These are phyloP conservation scores for Trachelus iudaicus DNA, from an alignment of 2,888 invertebrate genomes.

Conservation along the genomic window DNA sequence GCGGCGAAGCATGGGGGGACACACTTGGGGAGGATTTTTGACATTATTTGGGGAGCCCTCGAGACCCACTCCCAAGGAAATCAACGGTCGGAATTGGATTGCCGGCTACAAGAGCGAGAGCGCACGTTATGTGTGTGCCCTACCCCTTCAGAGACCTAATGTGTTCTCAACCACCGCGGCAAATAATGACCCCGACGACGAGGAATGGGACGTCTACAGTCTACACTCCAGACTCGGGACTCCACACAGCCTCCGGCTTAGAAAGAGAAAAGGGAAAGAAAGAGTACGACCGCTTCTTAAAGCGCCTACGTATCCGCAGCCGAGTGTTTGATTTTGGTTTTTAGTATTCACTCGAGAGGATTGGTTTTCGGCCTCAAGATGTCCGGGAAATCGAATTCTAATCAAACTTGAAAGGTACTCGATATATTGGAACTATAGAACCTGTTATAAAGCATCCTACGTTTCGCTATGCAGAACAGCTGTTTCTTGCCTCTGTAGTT, in stretches of 20 bases:
- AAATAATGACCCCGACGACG: slow-evolving; percentile 33
- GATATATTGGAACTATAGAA: neutral
- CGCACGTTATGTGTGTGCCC: slow-evolving; percentile 15
- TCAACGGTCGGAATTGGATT: slow-evolving; percentile 42
- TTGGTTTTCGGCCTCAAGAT: slow-evolving; percentile 32
- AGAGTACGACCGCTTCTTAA: neutral
- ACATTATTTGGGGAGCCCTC: slow-evolving; percentile 50
- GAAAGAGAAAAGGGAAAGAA: neutral
- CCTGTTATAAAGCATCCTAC: neutral
- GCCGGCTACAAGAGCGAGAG: slow-evolving; percentile 22
- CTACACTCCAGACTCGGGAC: neutral
- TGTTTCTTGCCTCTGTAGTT: neutral
- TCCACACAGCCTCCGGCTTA: neutral
- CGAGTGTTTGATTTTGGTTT: slow-evolving; percentile 41
- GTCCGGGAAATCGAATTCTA: slow-evolving; percentile 2
- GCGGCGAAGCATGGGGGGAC: slow-evolving; percentile 10
- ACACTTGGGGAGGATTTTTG: slow-evolving; percentile 28
- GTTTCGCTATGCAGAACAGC: neutral
- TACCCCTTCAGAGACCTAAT: slow-evolving; percentile 29
- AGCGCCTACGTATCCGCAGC: neutral
- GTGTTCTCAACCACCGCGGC: slow-evolving; percentile 33
- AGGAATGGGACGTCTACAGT: neutral
- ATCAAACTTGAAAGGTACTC: slow-evolving; percentile 12
- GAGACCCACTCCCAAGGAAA: slow-evolving; percentile 38
- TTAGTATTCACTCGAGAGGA: slow-evolving; percentile 3